phyloP scores from a whole-genome alignment of 1,140 invertebrate genomes.

The Rhagoletis zephyria region DNA sequence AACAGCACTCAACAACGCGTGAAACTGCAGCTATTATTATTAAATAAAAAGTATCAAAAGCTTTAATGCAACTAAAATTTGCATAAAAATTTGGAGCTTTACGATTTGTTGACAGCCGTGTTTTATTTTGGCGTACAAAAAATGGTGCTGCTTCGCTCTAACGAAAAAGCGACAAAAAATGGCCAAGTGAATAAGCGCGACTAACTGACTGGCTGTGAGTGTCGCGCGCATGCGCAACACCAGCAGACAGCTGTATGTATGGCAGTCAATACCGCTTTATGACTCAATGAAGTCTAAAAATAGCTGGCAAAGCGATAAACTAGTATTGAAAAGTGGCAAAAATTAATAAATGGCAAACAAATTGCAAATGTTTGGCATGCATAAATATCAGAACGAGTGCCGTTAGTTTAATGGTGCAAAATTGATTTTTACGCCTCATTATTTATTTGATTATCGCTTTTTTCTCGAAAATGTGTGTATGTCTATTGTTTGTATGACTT shows the following conservation, averaged over 20 bases:
- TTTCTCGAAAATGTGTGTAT: background rate
- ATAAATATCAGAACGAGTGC: constrained; percentile 37
- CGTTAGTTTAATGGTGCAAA: constrained; percentile 48
- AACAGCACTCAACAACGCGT: background rate
- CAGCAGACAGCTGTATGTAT: background rate
- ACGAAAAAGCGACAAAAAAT: background rate
- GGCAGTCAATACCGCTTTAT: background rate
- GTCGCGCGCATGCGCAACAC: background rate
- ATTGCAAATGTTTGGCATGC: background rate
- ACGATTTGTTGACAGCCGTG: constrained; percentile 46
- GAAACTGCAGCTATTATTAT: background rate
- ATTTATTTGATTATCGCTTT: constrained; percentile 39
- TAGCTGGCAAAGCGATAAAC: background rate
- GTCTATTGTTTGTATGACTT: background rate
- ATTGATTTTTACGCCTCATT: constrained; percentile 52
- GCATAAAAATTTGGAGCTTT: constrained; percentile 36
- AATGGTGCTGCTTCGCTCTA: background rate
- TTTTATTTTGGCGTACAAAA: background rate
- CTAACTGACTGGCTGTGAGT: background rate
- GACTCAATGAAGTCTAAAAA: constrained; percentile 46
- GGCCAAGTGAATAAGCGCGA: background rate
- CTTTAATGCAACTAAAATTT: constrained; percentile 7
- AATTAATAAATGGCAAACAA: background rate
- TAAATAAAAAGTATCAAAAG: background rate
- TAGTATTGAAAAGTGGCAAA: background rate